Conservation (phyloP, 2,797 vertebrate species). For the Scleropages formosus region DNA sequence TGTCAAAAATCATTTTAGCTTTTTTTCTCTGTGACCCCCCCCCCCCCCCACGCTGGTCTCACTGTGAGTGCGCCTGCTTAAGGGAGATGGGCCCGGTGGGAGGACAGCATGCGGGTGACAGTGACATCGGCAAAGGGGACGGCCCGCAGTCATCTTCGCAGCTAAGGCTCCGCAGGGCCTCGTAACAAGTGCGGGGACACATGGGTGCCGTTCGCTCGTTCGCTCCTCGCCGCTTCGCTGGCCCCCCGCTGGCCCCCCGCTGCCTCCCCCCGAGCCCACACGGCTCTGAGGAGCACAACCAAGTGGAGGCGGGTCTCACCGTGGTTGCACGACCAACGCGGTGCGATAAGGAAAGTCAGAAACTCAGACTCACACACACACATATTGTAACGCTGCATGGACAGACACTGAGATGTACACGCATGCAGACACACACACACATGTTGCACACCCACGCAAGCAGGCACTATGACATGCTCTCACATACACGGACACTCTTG, state of each 20-base stretch:
- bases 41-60: conserved; percentile 27
- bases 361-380: background rate
- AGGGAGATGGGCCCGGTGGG: background rate
- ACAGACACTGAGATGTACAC: no score
- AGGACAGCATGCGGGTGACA: no score
- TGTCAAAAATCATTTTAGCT: conserved; percentile 44
- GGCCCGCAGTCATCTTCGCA: background rate
- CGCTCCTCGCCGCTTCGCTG: no score
- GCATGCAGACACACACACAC: conserved; percentile 20
- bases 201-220: no score
- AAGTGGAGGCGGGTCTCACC: no score
- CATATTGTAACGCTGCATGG: no score
- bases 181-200: background rate
- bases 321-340: no score
- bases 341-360: no score
- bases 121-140: background rate
- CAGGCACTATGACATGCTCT: conserved; percentile 12
- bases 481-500: conserved; percentile 26
- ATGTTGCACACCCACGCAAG: conserved; percentile 21
- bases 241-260: no score
- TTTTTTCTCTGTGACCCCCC: conserved; percentile 15
- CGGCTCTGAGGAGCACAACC: no score
- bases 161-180: background rate
- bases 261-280: no score
- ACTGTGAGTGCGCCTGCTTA: conserved; percentile 29